Conservation (phyloP, 2,888 invertebrate species). For the Sipha maydis region DNA sequence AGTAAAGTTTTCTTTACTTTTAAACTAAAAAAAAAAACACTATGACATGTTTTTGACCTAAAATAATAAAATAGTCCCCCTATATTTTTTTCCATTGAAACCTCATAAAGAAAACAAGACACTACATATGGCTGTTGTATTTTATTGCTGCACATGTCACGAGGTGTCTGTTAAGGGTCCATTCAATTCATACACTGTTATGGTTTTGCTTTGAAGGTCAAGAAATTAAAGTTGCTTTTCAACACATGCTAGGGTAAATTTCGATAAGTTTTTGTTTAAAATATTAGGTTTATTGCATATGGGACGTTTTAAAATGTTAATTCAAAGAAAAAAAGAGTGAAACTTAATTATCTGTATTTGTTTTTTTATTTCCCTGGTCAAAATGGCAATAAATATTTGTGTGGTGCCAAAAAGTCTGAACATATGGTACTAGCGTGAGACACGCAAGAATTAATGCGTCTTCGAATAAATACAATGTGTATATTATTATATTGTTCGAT, state of each 20-base stretch:
- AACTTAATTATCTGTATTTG: not conserved
- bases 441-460: conserved; percentile 45
- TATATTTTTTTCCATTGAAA: conserved; percentile 23
- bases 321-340: conserved; percentile 5
- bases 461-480: conserved; percentile 25
- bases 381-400: conserved; percentile 26
- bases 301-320: conserved; percentile 4
- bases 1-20: not conserved
- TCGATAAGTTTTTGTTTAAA: not conserved
- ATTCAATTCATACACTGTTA: conserved; percentile 43
- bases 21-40: conserved; percentile 5
- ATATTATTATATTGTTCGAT: not conserved
- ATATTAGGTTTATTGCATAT: not conserved
- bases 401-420: conserved; percentile 48
- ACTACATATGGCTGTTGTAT: conserved; percentile 39
- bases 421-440: conserved; percentile 41
- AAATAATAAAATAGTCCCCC: conserved; percentile 40
- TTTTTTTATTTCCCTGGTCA: conserved; percentile 8
- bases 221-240: conserved; percentile 16
- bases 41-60: conserved; percentile 23
- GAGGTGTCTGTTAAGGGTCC: conserved; percentile 33
- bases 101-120: conserved; percentile 33
- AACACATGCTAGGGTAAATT: not conserved
- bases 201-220: conserved; percentile 46
- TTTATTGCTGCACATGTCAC: conserved; percentile 52